These are phyloP conservation scores for Thamnophis sirtalis DNA, from an alignment of 2,113 vertebrate genomes.

Conservation along the genomic window DNA sequence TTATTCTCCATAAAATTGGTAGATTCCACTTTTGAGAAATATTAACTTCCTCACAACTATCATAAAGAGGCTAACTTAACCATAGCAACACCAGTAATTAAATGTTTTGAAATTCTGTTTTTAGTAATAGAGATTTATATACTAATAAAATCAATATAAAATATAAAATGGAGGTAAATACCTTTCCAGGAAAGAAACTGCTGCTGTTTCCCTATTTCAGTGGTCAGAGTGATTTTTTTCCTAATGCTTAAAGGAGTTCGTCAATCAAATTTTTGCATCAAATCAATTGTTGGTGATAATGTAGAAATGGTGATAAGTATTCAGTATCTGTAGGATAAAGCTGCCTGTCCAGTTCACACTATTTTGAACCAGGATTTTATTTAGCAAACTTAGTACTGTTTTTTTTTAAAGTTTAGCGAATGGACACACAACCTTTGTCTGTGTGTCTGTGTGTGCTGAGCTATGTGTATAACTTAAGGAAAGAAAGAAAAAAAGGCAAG, in stretches of 20 bases:
- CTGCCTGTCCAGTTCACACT: conserved; percentile 18
- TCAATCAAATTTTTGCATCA: conserved; percentile 44
- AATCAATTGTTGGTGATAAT: conserved; percentile 42
- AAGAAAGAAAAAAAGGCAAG: not conserved
- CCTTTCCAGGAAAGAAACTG: not conserved
- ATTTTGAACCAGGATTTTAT: not conserved
- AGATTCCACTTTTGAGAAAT: not conserved
- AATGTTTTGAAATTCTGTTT: not conserved
- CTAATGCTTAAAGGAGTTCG: conserved; percentile 33
- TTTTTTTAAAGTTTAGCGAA: not conserved
- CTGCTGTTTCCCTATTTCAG: not conserved
- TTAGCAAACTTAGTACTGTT: not conserved
- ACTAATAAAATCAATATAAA: not conserved
- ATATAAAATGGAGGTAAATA: conserved; percentile 1
- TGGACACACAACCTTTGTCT: not conserved
- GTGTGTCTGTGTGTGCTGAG: not conserved
- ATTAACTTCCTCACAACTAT: not conserved
- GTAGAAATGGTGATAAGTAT: conserved; percentile 41
- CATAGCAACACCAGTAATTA: not conserved
- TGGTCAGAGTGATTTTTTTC: conserved; percentile 22
- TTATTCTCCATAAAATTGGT: not conserved
- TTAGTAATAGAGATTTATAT: conserved; percentile 24
- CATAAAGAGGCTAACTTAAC: not conserved
- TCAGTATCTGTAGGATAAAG: not conserved
- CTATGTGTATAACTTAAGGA: not conserved